Evolutionary conservation across 2,113 vertebrate species (phyloP).

Genomic region (Sylvilagus bachmani): DNA sequence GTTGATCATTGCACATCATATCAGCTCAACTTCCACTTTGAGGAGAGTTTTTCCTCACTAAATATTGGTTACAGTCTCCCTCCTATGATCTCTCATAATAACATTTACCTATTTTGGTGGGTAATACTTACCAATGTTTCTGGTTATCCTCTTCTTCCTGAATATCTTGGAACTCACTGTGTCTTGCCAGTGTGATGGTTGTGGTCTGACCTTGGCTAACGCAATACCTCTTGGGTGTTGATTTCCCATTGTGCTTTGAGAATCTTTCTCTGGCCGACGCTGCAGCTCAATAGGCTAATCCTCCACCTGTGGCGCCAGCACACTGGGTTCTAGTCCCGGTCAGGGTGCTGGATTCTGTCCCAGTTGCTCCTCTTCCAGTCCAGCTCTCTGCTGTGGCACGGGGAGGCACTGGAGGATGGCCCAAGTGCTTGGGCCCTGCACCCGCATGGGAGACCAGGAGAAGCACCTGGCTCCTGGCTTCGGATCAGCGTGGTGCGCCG

Average conservation of each 20-base stretch:
- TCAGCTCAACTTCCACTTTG: neutral
- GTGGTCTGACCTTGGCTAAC: neutral
- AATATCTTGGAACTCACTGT: neutral
- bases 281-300: neutral
- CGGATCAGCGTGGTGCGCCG: too few species aligned
- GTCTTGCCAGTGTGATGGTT: too few species aligned
- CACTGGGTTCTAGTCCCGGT: too few species aligned
- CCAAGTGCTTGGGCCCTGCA: too few species aligned
- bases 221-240: neutral
- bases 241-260: neutral
- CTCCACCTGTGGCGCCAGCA: too few species aligned
- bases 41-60: neutral
- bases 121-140: neutral
- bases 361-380: too few species aligned
- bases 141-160: neutral
- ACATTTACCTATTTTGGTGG: neutral
- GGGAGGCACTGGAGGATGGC: too few species aligned
- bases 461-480: too few species aligned
- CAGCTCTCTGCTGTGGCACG: too few species aligned
- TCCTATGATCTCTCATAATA: neutral
- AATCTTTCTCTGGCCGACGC: neutral
- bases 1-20: neutral
- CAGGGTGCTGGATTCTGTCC: too few species aligned
- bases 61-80: neutral
- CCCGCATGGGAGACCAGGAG: too few species aligned